A percentile compares a stretch with the other conserved stretches of the same genome.
Conservation (phyloP, 2,113 vertebrate genomes). For the Bos javanicus region DNA sequence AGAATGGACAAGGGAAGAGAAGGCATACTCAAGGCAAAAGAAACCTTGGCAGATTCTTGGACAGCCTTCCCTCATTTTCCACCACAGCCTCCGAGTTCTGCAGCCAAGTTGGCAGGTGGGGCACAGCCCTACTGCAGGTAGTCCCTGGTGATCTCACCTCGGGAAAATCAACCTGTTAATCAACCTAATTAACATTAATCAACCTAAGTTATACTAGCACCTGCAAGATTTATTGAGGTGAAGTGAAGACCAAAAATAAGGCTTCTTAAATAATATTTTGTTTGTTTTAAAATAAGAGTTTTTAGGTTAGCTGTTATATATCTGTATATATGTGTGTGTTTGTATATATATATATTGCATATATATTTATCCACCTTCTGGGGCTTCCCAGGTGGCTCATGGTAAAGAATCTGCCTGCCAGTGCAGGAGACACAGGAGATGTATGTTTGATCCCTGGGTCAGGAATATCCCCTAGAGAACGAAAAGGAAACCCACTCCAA, state of each 20-base stretch:
- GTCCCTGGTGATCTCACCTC: not conserved
- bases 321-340: rapidly evolving
- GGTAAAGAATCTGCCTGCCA: not conserved
- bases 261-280: not conserved
- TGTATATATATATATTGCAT: not conserved
- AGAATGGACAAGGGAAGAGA: not conserved
- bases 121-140: not conserved
- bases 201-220: not conserved
- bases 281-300: not conserved
- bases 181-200: not conserved
- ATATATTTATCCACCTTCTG: not conserved
- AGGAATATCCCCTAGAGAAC: not conserved
- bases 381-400: not conserved
- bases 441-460: not conserved
- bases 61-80: not conserved
- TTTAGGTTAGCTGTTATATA: not conserved
- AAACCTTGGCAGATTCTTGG: not conserved
- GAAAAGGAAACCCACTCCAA: not conserved
- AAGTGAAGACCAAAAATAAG: not conserved
- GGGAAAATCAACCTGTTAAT: not conserved
- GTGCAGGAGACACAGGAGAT: not conserved
- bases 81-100: not conserved
- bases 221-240: not conserved
- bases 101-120: not conserved
- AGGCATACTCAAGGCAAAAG: not conserved